Evolutionary conservation across 2,888 invertebrate genomes (phyloP).

Genomic region (Venusia cambrica): DNA sequence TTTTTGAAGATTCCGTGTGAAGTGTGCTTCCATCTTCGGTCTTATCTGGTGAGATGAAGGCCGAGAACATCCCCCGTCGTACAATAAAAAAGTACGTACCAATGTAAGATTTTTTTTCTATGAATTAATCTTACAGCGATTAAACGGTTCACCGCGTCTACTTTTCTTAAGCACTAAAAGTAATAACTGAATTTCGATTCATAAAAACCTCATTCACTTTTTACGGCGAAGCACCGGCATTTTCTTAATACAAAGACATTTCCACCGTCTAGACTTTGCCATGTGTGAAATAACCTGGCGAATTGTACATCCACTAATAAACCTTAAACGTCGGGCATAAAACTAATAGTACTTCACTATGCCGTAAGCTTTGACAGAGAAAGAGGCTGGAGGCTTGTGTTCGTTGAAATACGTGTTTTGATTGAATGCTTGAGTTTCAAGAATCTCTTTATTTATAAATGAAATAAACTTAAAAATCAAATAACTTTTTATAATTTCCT

Average conservation of each 20-base stretch:
- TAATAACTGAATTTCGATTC: conserved; percentile 29
- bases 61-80: too few species aligned
- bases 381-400: conserved; percentile 31
- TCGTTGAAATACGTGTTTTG: conserved; percentile 26
- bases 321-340: conserved; percentile 70
- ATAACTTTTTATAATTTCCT: too few species aligned
- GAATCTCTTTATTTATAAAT: too few species aligned
- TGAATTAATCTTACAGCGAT: too few species aligned
- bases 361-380: conserved; percentile 62
- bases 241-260: conserved; percentile 60
- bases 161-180: conserved; percentile 24
- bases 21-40: too few species aligned
- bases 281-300: conserved; percentile 73
- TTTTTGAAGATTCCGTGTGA: too few species aligned
- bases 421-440: conserved; percentile 1
- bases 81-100: too few species aligned
- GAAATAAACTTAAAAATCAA: too few species aligned
- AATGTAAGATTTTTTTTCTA: too few species aligned
- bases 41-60: too few species aligned
- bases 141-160: conserved; percentile 8
- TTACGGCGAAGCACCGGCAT: conserved; percentile 37
- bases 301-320: conserved; percentile 71
- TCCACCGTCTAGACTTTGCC: conserved; percentile 69
- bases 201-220: conserved; percentile 30
- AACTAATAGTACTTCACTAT: conserved; percentile 71